Base-by-base conservation (phyloP, 2,888 invertebrate species). In the Agapostemon virescens region DNA sequence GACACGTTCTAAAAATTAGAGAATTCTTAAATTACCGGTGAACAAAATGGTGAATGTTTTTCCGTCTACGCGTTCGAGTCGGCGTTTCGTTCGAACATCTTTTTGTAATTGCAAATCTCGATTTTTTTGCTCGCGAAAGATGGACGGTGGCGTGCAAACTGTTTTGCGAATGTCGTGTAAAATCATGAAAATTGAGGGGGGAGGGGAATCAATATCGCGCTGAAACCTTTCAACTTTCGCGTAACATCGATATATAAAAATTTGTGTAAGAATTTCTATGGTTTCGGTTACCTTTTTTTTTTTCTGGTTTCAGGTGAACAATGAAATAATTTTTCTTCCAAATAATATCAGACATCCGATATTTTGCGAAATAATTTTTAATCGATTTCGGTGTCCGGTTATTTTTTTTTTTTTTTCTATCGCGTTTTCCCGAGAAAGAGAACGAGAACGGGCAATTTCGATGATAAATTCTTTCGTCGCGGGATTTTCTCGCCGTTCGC, bases 401-500 rank as follows among this genome's bases (percentile, higher is more conserved):
- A 17, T 30, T n/a, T n/a, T n/a, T n/a, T n/a, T n/a, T n/a, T n/a
- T n/a, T n/a, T n/a, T n/a, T n/a, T n/a, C n/a, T n/a, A n/a, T n/a
- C n/a, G n/a, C 6, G 30, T 0, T 30, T 17, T 67, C 33, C 30
- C 36, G 20, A 17, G 11, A n/a, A 7, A 9, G 13, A 9, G 26
- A 26, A 38, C 26, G 55, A 72, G 38, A 68, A 61, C 64, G 7
- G 38, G 40, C 55, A 63, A 69, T 38, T 58, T n/a, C 49, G n/a
- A 45, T 70, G 81, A 81, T 81, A 81, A 81, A 81, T 61, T 64
- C 61, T 74, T 71, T 26, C 40, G 61, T 49, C 40, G 63, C 38
- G 49, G 36, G 58, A 45, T 66, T 61, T 61, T 61, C 26, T 17
- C 33, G 26, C 33, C 52, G 66, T 69, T 36, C 55, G 70, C 52